Conservation (phyloP, 1,140 invertebrate genomes). For the Palaemon carinicauda region DNA sequence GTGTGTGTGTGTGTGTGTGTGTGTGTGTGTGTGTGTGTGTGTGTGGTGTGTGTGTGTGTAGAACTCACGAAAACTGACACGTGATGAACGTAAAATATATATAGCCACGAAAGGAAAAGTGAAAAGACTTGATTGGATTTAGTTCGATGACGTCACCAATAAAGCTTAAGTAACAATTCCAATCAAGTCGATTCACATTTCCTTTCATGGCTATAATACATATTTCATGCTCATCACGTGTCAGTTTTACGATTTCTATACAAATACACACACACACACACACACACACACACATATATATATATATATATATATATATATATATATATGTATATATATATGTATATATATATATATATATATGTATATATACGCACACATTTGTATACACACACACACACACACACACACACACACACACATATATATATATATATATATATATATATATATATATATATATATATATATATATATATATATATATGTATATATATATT, state of each 20-base stretch:
- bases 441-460: background rate
- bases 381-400: background rate
- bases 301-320: background rate
- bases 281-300: background rate
- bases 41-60: background rate
- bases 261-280: background rate
- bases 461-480: background rate
- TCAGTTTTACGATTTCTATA: too few species aligned
- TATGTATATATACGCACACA: background rate
- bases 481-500: background rate
- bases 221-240: too few species aligned
- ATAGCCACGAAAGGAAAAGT: too few species aligned
- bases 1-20: background rate
- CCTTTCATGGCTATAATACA: too few species aligned
- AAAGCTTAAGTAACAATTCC: too few species aligned
- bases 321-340: background rate
- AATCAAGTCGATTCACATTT: too few species aligned
- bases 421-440: background rate
- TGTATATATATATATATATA: background rate
- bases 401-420: background rate
- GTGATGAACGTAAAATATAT: too few species aligned
- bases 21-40: background rate
- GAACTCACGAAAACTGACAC: too few species aligned
- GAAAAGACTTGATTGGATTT: too few species aligned
- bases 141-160: too few species aligned